Conservation (phyloP, 1,140 invertebrate species). For the Cydia pomonella region DNA sequence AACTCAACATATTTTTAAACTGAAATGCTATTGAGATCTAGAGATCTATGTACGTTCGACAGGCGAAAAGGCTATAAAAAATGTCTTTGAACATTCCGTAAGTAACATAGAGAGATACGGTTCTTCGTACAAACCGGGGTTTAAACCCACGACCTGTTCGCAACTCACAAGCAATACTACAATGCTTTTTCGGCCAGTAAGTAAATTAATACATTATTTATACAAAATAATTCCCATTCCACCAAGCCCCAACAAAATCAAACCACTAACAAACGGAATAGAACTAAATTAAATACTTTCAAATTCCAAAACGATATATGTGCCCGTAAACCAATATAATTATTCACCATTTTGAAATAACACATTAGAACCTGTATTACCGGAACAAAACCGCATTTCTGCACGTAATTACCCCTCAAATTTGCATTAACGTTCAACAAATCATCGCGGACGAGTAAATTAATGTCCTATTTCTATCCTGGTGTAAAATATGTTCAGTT, state of each 20-base stretch:
- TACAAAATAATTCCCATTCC: neutral
- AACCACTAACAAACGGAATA: neutral
- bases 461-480: conserved; percentile 12
- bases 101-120: too few species aligned
- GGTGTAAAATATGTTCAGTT: neutral
- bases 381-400: conserved; percentile 5
- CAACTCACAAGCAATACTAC: neutral
- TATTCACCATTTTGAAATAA: neutral
- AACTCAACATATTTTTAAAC: too few species aligned
- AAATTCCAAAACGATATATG: neutral
- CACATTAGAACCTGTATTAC: neutral
- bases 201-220: neutral
- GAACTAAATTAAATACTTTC: neutral
- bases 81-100: too few species aligned
- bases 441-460: neutral
- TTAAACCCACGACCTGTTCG: neutral
- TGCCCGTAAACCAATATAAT: neutral
- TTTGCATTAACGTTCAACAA: conserved; percentile 19
- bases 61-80: too few species aligned
- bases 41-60: too few species aligned
- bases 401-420: conserved; percentile 15
- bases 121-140: neutral
- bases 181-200: neutral
- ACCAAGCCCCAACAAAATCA: neutral
- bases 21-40: too few species aligned